phyloP scores from a whole-genome alignment of 2,797 vertebrate species.

The Oceanodroma leucorhoa region DNA sequence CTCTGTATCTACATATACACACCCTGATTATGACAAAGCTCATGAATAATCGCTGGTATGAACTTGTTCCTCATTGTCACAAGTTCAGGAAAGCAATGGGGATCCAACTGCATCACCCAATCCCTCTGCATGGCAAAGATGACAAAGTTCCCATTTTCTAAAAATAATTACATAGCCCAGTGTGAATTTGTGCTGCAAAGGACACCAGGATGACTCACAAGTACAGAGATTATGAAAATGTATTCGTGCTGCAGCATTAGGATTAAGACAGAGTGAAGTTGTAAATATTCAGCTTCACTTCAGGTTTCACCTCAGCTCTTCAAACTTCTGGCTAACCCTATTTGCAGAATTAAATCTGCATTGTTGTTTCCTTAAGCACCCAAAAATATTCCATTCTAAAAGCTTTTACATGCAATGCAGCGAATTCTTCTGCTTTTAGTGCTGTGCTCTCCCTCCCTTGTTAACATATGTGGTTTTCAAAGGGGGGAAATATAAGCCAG shows the following conservation, averaged over 20 bases:
- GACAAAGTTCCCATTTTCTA: slow-evolving; percentile 66
- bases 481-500: not conserved
- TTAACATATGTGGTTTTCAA: not conserved
- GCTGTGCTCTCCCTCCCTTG: not conserved
- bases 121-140: slow-evolving; percentile 56
- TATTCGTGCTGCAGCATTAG: slow-evolving; percentile 49
- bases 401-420: not conserved
- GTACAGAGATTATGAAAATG: slow-evolving; percentile 58
- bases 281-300: slow-evolving; percentile 60
- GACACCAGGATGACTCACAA: slow-evolving; percentile 33
- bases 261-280: slow-evolving; percentile 43
- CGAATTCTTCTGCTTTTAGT: not conserved
- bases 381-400: not conserved
- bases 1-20: slow-evolving; percentile 61
- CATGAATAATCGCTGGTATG: slow-evolving; percentile 67
- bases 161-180: slow-evolving; percentile 62
- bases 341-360: slow-evolving; percentile 24
- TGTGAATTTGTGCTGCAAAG: slow-evolving; percentile 59
- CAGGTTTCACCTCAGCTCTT: slow-evolving; percentile 43
- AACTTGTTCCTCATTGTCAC: slow-evolving; percentile 61
- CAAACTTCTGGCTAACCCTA: slow-evolving; percentile 28
- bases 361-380: not conserved
- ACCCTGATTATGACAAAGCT: slow-evolving; percentile 62
- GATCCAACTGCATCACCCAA: slow-evolving; percentile 42
- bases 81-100: slow-evolving; percentile 56